A percentile compares a stretch with the other conserved stretches of the same genome.
phyloP scores from a whole-genome alignment of 2,888 invertebrate species.

The Colostygia pectinataria region DNA sequence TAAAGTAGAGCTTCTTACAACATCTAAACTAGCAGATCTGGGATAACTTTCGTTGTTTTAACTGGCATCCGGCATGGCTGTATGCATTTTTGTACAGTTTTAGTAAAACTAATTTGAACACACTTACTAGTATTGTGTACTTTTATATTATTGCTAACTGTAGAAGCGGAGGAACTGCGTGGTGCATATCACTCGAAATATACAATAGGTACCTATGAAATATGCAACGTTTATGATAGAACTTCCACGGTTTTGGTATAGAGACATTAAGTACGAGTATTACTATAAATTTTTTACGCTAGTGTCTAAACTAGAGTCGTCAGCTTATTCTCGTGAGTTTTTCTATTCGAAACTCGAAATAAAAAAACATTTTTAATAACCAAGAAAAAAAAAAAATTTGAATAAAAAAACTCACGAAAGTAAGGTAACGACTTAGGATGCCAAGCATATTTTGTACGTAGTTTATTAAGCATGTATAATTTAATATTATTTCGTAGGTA shows the following conservation, averaged over 20 bases:
- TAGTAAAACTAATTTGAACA: slow-evolving; percentile 6
- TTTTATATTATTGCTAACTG: slow-evolving; percentile 28
- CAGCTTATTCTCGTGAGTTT: too few relatives aligned
- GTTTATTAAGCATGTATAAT: too few relatives aligned
- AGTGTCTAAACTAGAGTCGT: too few relatives aligned
- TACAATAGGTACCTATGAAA: slow-evolving; percentile 32
- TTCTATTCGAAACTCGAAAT: too few relatives aligned
- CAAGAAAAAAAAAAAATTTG: too few relatives aligned
- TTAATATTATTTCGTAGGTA: slow-evolving; percentile 4
- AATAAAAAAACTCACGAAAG: too few relatives aligned
- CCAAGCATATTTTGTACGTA: too few relatives aligned
- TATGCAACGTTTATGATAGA: too few relatives aligned
- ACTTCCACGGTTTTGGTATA: slow-evolving; percentile 7
- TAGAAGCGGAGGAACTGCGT: slow-evolving; percentile 38
- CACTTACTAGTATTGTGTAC: slow-evolving; percentile 5
- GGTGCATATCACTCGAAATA: slow-evolving; percentile 36
- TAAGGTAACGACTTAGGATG: too few relatives aligned
- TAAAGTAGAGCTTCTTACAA: background rate
- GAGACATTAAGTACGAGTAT: too few relatives aligned
- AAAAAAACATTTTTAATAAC: too few relatives aligned
- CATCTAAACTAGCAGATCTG: slow-evolving; percentile 27
- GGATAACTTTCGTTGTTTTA: slow-evolving; percentile 11
- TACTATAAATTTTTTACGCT: too few relatives aligned
- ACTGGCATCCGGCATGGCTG: slow-evolving; percentile 30
- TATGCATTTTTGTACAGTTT: slow-evolving; percentile 26